Conservation (phyloP, 2,113 vertebrate genomes). For the Spilogale gracilis region DNA sequence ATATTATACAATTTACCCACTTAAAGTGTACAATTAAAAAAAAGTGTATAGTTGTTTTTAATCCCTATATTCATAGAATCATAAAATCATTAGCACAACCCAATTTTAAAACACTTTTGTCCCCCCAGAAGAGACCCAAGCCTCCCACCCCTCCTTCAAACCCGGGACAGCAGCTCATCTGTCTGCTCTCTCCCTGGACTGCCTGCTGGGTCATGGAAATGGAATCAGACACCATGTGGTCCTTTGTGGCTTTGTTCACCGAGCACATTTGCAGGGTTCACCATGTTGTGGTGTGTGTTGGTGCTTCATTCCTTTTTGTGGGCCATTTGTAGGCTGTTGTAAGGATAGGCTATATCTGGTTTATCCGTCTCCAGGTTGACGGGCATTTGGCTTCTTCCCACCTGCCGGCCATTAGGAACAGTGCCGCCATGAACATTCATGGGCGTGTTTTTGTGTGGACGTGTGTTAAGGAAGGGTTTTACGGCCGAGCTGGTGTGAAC, state of each 20-base stretch:
- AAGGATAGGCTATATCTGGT: neutral
- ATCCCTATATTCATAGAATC: neutral
- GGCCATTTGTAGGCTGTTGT: neutral
- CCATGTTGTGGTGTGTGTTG: accelerated
- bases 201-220: neutral
- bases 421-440: neutral
- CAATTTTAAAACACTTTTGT: conserved; percentile 29
- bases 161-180: neutral
- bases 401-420: neutral
- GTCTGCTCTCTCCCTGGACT: neutral
- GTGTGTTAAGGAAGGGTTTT: neutral
- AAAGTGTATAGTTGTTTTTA: neutral
- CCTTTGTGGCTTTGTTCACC: neutral
- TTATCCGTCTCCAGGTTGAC: neutral
- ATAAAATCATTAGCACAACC: neutral
- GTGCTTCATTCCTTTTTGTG: neutral
- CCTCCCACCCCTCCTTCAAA: accelerated
- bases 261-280: neutral
- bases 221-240: neutral
- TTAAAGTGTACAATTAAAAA: neutral
- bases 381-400: neutral
- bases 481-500: neutral
- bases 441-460: neutral
- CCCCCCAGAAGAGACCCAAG: neutral
- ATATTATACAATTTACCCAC: neutral